These are phyloP conservation scores for Hydrocynus forskahlii DNA, from an alignment of 2,797 vertebrate genomes.

Conservation along the genomic window DNA sequence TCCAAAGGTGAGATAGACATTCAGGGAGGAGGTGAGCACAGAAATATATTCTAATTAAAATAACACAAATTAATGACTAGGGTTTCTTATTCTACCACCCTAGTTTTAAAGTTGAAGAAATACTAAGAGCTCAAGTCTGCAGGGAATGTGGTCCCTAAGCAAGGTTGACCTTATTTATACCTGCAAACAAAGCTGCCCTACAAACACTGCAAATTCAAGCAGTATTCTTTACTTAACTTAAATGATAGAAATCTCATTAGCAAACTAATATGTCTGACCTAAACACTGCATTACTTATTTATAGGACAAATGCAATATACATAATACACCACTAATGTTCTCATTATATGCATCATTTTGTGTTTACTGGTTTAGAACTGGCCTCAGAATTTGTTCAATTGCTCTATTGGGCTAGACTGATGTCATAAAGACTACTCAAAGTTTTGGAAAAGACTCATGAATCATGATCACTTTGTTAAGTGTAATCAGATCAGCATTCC, in stretches of 20 bases:
- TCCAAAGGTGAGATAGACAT: slow-evolving; percentile 27
- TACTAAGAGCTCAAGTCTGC: background rate
- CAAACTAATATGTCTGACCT: background rate
- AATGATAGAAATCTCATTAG: background rate
- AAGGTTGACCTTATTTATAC: background rate
- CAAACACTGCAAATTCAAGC: background rate
- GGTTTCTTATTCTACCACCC: slow-evolving; percentile 11
- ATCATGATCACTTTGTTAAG: too few species aligned
- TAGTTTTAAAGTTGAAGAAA: slow-evolving; percentile 4
- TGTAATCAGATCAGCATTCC: too few species aligned
- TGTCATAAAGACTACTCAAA: background rate
- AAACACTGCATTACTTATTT: background rate
- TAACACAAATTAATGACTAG: slow-evolving; percentile 15
- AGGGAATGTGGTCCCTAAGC: background rate
- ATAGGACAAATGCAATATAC: background rate
- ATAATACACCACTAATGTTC: background rate
- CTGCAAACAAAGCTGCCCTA: background rate
- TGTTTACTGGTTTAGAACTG: background rate
- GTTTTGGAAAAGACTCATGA: too few species aligned
- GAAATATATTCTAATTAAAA: slow-evolving; percentile 19
- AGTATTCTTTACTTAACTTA: background rate
- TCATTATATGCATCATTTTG: background rate
- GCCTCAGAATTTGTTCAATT: background rate
- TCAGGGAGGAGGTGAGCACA: slow-evolving; percentile 11
- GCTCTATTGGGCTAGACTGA: background rate